Base-by-base conservation (phyloP, 2,113 vertebrate species). In the Oreocharis arfaki region DNA sequence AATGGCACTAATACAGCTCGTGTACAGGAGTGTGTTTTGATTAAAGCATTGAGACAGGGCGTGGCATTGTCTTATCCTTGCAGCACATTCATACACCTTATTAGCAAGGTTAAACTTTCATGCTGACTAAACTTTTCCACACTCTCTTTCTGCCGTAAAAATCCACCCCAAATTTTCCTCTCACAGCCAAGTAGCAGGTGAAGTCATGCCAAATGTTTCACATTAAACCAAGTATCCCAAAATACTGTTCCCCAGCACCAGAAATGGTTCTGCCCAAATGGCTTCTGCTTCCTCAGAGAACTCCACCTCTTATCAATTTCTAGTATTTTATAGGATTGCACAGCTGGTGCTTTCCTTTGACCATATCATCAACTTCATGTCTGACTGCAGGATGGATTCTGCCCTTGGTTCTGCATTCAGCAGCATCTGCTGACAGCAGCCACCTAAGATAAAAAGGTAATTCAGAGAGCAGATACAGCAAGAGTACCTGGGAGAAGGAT, bases 31-130 rank as follows among this genome's bases (percentile, higher is more conserved):
- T 46, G 46, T n/a, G n/a, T 55, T 96, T 84, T 89, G 83, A 96
- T 89, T 75, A 89, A 93, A 92, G 83, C 60, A 65, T 26, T 79
- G 70, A 92, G 88, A 78, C 9, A 78, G 83, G 88, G 95, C 86
- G 93, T 84, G 78, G 87, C 67, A 82, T 74, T 83, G 42, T 73
- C 80, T 93, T 96, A 92, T 71, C 77, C 46, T 78, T 68, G 56
- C 44, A 76, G 69, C 69, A 94, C 79, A 87, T 88, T 78, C 89
- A 92, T 61, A 93, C 69, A 68, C 86, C 65, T 87, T 68, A 71
- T 87, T 94, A 94, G 73, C 2, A 32, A 92, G 46, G 81, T 94
- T 95, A 77, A 96, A 93, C 64, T 92, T 96, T n/a, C 57, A 33
- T 81, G 67, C 75, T 91, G 90, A 92, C 57, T 87, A 44, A 85